Base-by-base conservation (phyloP, 2,797 vertebrate species). In the Hyperoplus immaculatus region DNA sequence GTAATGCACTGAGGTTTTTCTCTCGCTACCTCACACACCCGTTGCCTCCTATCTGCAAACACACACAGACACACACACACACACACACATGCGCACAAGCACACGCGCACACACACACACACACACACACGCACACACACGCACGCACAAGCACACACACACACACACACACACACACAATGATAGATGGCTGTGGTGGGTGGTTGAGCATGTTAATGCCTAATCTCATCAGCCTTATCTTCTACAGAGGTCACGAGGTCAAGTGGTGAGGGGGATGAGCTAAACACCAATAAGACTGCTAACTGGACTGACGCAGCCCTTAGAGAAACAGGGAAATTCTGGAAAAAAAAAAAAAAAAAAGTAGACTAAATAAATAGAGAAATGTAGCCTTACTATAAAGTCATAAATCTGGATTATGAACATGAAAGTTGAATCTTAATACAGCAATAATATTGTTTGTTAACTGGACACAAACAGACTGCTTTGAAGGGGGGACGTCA, bases 181-280 rank as follows among this genome's bases (percentile, higher is more conserved):
- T 93, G 90, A 93, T 93, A 88, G 89, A 91, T 91, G 84, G 88
- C 86, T 77, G 87, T 61, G 85, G 88, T 88, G 89, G 88, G 87
- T 90, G 91, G 93, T 85, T 88, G 89, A 91, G 91, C 90, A 93
- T 94, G 92, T 90, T 93, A 91, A 92, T 94, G 90, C 84, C 82
- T 92, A 92, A 93, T 93, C 93, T 92, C 90, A 93, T 93, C 92
- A 89, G 87, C 86, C 75, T 92, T 93, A 94, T 92, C 91, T 92
- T 83, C 87, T 84, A 39, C 84, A 81, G 88, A 87, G 90, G 91
- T 91, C 83, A 88, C 69, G 61, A 71, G 89, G 86, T 92, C 92
- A 92, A 89, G 89, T 89, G 91, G 82, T 66, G 77, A 75, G 87
- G 87, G 79, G 87, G 89, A 73, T 87, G 89, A 88, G 91, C 89